Conservation (phyloP, 2,797 vertebrate species). For the Halcyon badia region DNA sequence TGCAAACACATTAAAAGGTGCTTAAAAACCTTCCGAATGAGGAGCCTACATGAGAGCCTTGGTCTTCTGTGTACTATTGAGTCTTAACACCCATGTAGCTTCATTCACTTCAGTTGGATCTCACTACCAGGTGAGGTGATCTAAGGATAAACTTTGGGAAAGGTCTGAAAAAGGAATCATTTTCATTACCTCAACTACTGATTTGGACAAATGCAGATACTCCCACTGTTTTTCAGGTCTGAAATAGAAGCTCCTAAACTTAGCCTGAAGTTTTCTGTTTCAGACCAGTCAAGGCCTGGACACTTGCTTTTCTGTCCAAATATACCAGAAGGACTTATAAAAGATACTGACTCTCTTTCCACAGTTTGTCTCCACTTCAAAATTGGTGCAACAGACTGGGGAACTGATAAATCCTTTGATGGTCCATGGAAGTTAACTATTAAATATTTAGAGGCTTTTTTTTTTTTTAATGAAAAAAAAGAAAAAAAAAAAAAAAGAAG, state of each 20-base stretch:
- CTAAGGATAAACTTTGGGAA: constrained; percentile 10
- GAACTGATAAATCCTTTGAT: neutral
- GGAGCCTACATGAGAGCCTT: neutral
- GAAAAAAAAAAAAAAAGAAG: neutral
- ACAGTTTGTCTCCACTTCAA: neutral
- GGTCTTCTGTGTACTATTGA: neutral
- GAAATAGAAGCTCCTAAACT: constrained; percentile 12
- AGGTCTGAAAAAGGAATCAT: neutral
- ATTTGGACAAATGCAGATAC: neutral
- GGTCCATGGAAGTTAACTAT: neutral
- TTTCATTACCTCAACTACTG: neutral
- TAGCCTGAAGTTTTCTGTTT: neutral
- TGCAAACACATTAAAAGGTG: neutral
- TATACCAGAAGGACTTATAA: neutral
- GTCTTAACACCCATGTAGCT: neutral
- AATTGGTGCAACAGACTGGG: neutral
- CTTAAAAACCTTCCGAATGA: constrained; percentile 1
- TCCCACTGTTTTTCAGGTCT: neutral
- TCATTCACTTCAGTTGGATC: neutral
- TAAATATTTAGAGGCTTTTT: neutral
- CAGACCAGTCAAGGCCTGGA: neutral
- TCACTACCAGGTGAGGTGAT: neutral
- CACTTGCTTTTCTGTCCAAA: neutral
- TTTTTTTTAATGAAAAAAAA: no score
- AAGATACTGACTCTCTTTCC: neutral